Percentiles rank a stretch among this genome's conserved stretches.
These are phyloP conservation scores for Mallotus villosus DNA, from an alignment of 2,797 vertebrate species.

Conservation along the genomic window DNA sequence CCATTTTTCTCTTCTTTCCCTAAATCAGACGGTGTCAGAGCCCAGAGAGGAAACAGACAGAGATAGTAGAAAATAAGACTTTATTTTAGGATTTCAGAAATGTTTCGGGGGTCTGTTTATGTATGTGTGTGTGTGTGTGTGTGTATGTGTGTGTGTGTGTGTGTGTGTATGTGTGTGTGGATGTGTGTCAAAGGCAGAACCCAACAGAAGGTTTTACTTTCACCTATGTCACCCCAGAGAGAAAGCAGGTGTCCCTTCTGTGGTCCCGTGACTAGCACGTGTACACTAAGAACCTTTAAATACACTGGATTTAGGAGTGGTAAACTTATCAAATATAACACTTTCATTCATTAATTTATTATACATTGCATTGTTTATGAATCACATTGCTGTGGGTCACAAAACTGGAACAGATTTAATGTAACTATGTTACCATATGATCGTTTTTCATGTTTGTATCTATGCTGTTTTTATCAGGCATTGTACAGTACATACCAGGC, in stretches of 20 bases:
- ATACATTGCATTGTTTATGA: neutral
- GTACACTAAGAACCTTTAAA: neutral
- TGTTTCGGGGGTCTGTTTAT: neutral
- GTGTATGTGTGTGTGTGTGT: slow-evolving; percentile 19
- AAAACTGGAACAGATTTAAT: neutral
- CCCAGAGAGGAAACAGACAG: slow-evolving; percentile 42
- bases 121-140: slow-evolving; percentile 18
- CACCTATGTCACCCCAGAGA: neutral
- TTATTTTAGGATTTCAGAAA: slow-evolving; percentile 60
- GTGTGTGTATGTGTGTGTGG: slow-evolving; percentile 15
- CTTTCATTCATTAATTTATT: neutral
- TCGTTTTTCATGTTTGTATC: slow-evolving; percentile 17
- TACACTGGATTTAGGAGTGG: neutral
- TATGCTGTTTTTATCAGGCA: slow-evolving; percentile 23
- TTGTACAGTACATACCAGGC: slow-evolving; percentile 34
- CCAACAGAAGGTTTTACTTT: too few relatives aligned
- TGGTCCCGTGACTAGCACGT: neutral
- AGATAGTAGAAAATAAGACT: slow-evolving; percentile 51
- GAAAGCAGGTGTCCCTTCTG: slow-evolving; percentile 11
- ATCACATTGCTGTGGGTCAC: neutral
- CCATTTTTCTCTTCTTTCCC: slow-evolving; percentile 56
- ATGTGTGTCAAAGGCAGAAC: neutral
- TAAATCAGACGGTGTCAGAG: slow-evolving; percentile 40
- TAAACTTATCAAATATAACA: neutral
- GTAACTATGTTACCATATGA: slow-evolving; percentile 8